Conservation (phyloP, 2,888 invertebrate species). For the Atethmia centrago region DNA sequence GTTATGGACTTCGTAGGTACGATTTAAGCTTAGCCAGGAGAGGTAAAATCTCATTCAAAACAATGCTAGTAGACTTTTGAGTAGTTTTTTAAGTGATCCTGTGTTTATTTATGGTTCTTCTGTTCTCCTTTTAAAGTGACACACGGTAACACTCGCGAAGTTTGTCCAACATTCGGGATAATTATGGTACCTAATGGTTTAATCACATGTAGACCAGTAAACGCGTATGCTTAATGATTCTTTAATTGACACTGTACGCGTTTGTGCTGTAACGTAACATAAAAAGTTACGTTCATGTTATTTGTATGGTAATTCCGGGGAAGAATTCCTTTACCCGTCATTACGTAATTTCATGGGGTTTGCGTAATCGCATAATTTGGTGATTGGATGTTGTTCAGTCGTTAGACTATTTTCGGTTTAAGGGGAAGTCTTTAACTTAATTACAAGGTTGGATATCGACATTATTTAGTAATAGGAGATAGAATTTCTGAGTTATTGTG, state of each 20-base stretch:
- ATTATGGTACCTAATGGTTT: conserved; percentile 50
- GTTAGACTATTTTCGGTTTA: conserved; percentile 9
- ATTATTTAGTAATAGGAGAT: background rate
- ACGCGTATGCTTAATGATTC: conserved; percentile 35
- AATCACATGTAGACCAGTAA: conserved; percentile 35
- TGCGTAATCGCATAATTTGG: conserved; percentile 1
- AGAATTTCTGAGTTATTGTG: background rate
- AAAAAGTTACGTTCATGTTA: conserved; percentile 50
- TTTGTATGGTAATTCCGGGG: conserved; percentile 34
- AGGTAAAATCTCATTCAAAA: no score
- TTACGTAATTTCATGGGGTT: conserved; percentile 17
- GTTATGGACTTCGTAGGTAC: no score
- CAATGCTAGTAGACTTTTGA: no score
- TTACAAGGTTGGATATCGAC: background rate
- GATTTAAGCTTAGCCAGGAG: no score
- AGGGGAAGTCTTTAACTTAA: background rate
- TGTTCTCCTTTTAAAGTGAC: background rate
- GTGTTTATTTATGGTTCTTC: conserved; percentile 6
- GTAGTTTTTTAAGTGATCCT: no score
- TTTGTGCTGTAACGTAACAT: conserved; percentile 21
- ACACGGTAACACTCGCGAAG: conserved; percentile 30
- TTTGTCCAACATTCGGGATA: conserved; percentile 32
- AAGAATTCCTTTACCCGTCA: conserved; percentile 22
- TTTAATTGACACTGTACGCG: conserved; percentile 49
- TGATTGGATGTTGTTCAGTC: conserved; percentile 3